Conservation (phyloP, 1,140 invertebrate genomes). For the Drosophila yakuba region DNA sequence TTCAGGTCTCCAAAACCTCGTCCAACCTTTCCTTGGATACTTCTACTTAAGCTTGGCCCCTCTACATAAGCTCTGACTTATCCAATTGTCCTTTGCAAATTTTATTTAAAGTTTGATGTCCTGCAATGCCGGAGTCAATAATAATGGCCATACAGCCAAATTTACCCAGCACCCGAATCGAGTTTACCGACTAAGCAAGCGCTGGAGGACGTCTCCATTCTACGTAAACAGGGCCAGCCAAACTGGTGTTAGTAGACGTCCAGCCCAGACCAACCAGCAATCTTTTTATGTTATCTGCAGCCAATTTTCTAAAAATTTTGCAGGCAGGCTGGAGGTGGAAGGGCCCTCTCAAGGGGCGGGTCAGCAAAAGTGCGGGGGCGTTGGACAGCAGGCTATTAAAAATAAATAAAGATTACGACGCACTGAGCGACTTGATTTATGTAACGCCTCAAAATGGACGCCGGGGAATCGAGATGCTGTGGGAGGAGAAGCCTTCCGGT, state of each 20-base stretch:
- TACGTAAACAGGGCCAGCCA: conserved; percentile 54
- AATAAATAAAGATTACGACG: conserved; percentile 81
- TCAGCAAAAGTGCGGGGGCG: conserved; percentile 20
- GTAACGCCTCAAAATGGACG: conserved; percentile 72
- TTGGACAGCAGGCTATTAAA: conserved; percentile 65
- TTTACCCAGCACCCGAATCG: conserved; percentile 60
- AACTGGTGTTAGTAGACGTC: conserved; percentile 60
- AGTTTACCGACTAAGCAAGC: conserved; percentile 32
- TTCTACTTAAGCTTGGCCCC: neutral
- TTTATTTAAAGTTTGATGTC: conserved; percentile 76
- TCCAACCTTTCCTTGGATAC: neutral
- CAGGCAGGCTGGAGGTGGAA: conserved; percentile 10
- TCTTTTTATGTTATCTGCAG: conserved; percentile 70
- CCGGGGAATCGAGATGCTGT: conserved; percentile 53
- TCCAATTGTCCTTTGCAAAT: conserved; percentile 74
- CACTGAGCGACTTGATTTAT: conserved; percentile 77
- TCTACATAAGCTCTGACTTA: conserved; percentile 53
- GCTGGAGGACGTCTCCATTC: conserved; percentile 16
- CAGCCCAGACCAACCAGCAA: conserved; percentile 41
- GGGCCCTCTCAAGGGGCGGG: conserved; percentile 13
- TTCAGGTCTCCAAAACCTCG: conserved; percentile 21
- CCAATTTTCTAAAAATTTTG: conserved; percentile 69
- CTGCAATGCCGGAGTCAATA: conserved; percentile 73
- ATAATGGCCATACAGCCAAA: conserved; percentile 81
- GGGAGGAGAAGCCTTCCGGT: neutral